phyloP scores from a whole-genome alignment of 1,140 invertebrate genomes.

The Zaprionus camerounensis region DNA sequence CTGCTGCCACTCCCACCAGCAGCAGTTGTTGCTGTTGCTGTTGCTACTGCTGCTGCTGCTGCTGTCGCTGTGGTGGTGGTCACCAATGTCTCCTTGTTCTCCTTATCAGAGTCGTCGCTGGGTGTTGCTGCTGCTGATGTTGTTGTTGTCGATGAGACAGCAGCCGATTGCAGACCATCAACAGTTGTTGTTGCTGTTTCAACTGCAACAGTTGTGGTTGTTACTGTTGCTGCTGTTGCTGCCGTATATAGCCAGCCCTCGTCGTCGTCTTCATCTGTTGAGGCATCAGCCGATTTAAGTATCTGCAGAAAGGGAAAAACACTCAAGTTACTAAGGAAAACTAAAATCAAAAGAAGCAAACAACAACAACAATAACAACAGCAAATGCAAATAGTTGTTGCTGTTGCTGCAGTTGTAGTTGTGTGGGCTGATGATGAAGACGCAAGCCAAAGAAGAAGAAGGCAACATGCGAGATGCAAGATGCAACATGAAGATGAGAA shows the following conservation, averaged over 20 bases:
- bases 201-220: constrained; percentile 12
- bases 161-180: constrained; percentile 73
- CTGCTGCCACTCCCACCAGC: constrained; percentile 40
- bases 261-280: constrained; percentile 78
- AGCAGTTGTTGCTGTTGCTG: constrained; percentile 26
- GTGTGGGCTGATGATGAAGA: constrained; percentile 35
- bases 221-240: constrained; percentile 33
- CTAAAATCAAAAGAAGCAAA: constrained; percentile 55
- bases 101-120: constrained; percentile 82
- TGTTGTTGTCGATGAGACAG: constrained; percentile 68
- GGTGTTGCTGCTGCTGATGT: constrained; percentile 29
- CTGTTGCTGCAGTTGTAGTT: constrained; percentile 14
- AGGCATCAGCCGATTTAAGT: constrained; percentile 83
- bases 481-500: constrained; percentile 52
- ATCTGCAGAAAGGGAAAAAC: constrained; percentile 53
- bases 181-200: constrained; percentile 40
- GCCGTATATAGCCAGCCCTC: constrained; percentile 81
- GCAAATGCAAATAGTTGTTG: constrained; percentile 33
- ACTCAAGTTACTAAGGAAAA: constrained; percentile 48
- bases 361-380: constrained; percentile 9
- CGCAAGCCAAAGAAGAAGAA: not conserved
- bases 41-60: constrained; percentile 25
- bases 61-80: constrained; percentile 54
- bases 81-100: constrained; percentile 74
- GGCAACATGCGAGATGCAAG: constrained; percentile 6